Evolutionary conservation across 2,888 invertebrate genomes (phyloP).

Genomic region (Chrysomela aeneicollis): DNA sequence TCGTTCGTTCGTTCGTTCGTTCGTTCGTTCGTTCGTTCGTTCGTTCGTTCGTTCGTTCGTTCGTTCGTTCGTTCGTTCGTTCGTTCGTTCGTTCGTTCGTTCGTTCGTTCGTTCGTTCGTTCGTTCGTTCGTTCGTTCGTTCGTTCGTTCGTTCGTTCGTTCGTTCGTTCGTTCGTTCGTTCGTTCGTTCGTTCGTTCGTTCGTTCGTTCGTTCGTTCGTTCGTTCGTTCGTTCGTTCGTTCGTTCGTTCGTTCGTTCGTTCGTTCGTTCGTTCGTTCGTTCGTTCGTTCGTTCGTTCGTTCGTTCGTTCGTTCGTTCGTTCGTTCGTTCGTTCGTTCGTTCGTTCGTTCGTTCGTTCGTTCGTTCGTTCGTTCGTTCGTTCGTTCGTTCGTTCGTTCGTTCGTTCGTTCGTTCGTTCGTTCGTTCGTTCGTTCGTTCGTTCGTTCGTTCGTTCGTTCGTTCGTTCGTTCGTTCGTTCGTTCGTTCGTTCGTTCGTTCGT

Average conservation of each 20-base stretch:
- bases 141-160: neutral
- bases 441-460: neutral
- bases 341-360: neutral
- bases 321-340: neutral
- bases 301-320: neutral
- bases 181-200: neutral
- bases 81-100: neutral
- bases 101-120: neutral
- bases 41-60: neutral
- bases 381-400: neutral
- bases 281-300: neutral
- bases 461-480: neutral
- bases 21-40: slow-evolving; percentile 4
- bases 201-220: neutral
- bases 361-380: slow-evolving; percentile 4
- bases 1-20: neutral
- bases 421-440: neutral
- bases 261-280: neutral
- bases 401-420: neutral
- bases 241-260: neutral
- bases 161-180: slow-evolving; percentile 7
- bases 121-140: neutral
- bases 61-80: neutral
- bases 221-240: slow-evolving; percentile 1
- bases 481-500: neutral